A percentile compares a stretch with the other conserved stretches of the same genome.
These are phyloP conservation scores for Periphyllus acericola DNA, from an alignment of 2,888 invertebrate genomes.

Conservation along the genomic window DNA sequence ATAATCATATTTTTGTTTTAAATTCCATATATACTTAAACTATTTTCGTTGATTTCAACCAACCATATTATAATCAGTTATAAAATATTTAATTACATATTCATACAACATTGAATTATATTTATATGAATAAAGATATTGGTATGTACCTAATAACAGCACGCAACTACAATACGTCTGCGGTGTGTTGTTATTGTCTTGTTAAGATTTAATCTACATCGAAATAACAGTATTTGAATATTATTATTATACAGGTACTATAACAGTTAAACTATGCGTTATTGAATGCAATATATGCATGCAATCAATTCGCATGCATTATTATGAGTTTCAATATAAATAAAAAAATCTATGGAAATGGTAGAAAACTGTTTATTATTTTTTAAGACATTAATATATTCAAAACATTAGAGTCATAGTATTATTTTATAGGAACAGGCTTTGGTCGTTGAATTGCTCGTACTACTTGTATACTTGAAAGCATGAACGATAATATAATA, in stretches of 20 bases:
- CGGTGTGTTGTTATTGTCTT: neutral
- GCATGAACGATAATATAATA: slow-evolving; percentile 3
- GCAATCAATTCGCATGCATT: neutral
- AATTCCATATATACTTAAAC: too few species aligned
- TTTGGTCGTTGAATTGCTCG: neutral
- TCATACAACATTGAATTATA: too few species aligned
- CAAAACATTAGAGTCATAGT: too few species aligned
- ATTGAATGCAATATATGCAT: too few species aligned
- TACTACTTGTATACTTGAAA: neutral
- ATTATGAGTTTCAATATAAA: neutral
- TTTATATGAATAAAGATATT: too few species aligned
- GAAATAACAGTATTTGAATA: neutral
- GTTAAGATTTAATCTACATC: neutral
- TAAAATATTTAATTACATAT: too few species aligned
- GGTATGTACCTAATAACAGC: neutral
- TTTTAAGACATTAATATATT: slow-evolving; percentile 1
- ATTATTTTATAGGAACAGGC: neutral
- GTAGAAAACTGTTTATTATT: neutral
- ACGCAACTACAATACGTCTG: neutral
- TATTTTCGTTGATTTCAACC: too few species aligned
- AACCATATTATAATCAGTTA: too few species aligned
- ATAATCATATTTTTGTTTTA: too few species aligned
- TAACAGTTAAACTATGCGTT: too few species aligned
- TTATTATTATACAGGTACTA: neutral
- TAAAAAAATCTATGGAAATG: neutral